Evolutionary conservation across 1,140 invertebrate species (phyloP), one percentile per base, ranked within the genome.

Genomic region (Drosophila ohnishii): DNA sequence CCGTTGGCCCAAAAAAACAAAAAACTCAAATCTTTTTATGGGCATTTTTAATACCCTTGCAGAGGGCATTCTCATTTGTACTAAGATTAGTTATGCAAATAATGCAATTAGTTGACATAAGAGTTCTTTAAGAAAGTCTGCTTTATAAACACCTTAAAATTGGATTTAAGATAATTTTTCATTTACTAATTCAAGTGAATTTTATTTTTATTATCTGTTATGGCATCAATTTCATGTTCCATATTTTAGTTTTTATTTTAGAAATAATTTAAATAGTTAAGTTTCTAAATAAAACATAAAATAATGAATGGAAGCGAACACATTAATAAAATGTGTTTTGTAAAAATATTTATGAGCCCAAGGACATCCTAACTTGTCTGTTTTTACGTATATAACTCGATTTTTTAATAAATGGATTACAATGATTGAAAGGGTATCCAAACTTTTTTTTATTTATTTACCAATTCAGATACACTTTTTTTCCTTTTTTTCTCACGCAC

Each of bases 401-500:
- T 28, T 5, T 28, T 28, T 28, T 28, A 28, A 28, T 28, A n/a
- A 28, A 32, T 32, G 13, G 6, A 3, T 1, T 8, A 14, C 13
- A 14, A 53, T 16, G 0, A 19, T 5, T 0, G 50, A 1, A 53
- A 53, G 51, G 8, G 51, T 32, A 53, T 53, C 22, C 7, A 25
- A 9, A 14, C 22, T 10, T 6, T 19, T 5, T 19, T 5, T 0
- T 9, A 14, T 35, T 28, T 28, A 28, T 28, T 28, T 25, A 25
- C 25, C 25, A 14, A 8, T 53, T 0, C 22, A 9, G 45, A 14
- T 10, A 11, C 11, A 5, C 11, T 16, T 30, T 34, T 40, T 35
- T 39, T 67, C 25, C 25, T 58, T 47, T 48, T 62, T 16, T 40
- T 48, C 50, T 34, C 72, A 75, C 73, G 63, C 73, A 77, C 74